Conservation (phyloP, 2,113 vertebrate species). For the Rhynchomys soricoides region DNA sequence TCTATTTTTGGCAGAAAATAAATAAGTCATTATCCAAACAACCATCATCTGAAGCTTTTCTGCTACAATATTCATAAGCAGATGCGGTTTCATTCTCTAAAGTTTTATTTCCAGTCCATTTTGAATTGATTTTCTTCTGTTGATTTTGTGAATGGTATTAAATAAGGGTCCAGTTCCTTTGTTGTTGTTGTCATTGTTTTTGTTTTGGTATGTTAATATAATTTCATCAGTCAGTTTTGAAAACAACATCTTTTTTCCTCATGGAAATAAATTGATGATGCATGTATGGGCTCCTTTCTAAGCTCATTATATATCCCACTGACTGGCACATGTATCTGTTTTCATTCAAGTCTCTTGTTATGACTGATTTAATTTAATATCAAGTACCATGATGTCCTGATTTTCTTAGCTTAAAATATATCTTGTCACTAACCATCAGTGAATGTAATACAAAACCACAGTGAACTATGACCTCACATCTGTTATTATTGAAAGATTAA, state of each 20-base stretch:
- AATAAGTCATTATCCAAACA: background rate
- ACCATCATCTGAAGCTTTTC: background rate
- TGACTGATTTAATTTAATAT: background rate
- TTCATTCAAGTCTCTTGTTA: background rate
- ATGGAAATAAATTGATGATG: background rate
- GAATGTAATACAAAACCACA: background rate
- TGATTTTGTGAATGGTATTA: background rate
- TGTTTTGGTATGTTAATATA: background rate
- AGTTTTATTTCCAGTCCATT: background rate
- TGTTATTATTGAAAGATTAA: background rate
- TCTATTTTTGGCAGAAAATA: background rate
- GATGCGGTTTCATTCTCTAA: background rate
- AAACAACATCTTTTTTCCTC: background rate
- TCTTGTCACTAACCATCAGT: background rate
- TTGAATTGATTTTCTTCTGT: background rate
- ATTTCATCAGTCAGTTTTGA: background rate
- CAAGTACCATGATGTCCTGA: background rate
- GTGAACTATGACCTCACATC: background rate
- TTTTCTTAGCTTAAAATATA: background rate
- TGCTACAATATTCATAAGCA: background rate
- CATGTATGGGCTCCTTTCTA: background rate
- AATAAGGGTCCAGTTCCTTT: background rate
- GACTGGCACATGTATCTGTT: background rate
- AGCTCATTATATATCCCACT: background rate
- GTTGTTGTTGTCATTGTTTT: background rate